These are phyloP conservation scores for Toxostoma redivivum DNA, from an alignment of 2,113 vertebrate genomes.

Conservation along the genomic window DNA sequence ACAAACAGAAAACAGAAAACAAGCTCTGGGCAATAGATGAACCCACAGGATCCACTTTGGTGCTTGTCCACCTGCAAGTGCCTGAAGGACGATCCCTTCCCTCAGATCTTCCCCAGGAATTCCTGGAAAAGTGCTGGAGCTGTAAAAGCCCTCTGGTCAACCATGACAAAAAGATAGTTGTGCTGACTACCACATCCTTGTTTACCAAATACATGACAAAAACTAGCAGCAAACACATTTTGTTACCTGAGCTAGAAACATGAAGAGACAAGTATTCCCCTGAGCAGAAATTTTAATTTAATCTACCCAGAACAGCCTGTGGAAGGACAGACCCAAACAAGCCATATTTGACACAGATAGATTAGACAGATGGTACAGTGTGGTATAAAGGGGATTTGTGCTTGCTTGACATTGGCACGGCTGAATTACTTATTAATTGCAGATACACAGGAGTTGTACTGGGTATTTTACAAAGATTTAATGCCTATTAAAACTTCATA, in stretches of 20 bases:
- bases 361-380: slow-evolving; percentile 50
- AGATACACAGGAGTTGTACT: not conserved
- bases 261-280: not conserved
- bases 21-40: not conserved
- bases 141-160: not conserved
- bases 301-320: not conserved
- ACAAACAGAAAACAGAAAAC: not conserved
- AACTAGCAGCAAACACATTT: not conserved
- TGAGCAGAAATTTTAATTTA: not conserved
- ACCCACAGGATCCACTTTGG: not conserved
- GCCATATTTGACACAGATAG: slow-evolving; percentile 49
- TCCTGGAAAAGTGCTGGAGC: not conserved
- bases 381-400: slow-evolving; percentile 36
- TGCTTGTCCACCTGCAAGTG: not conserved
- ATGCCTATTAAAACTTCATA: not conserved
- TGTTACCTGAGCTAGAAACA: not conserved
- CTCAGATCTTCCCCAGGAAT: not conserved
- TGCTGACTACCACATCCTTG: not conserved
- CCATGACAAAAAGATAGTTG: not conserved
- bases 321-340: slow-evolving; percentile 32
- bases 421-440: slow-evolving; percentile 33
- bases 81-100: not conserved
- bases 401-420: not conserved
- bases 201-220: not conserved
- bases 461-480: not conserved